Base-by-base conservation (phyloP, 2,797 vertebrate species). In the Coracias cyanogaster region DNA sequence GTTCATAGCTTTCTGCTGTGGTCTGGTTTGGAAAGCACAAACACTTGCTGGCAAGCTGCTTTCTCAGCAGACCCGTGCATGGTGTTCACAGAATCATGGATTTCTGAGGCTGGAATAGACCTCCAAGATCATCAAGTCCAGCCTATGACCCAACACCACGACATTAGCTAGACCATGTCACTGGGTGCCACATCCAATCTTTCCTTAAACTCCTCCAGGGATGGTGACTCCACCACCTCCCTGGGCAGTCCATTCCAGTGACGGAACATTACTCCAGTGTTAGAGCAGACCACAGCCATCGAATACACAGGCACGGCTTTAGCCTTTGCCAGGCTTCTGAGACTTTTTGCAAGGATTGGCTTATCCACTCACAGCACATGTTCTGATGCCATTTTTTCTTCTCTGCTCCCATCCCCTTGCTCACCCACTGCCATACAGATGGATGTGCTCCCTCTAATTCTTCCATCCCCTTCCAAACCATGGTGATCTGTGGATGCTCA, bases 281-380 rank as follows among this genome's bases (percentile, higher is more conserved):
- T n/a, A n/a, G 4, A 77, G 82, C 52, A 31, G 58, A 0, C 33
- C 13, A 19, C 35, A 43, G 62, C 70, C 72, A 8, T 3, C 0
- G 0, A 45, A 73, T 60, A 29, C 4, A 4, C 9, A 61, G 80
- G 57, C 77, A 39, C 0, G 0, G 29, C 94, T 71, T 37, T 18
- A 31, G 41, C 33, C 76, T 83, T 67, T 69, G 33, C 37, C 66
- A 55, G 88, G 9, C 73, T 76, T 10, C 16, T 33, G 65, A 67
- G 76, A 58, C 28, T 35, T 64, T n/a, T 15, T 33, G 64, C 14
- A 43, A 41, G 22, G 37, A 2, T 72, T 69, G 52, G 4, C 37
- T 65, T 5, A 1, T 18, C 17, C 6, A 0, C 39, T 88, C 2
- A 0, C 52, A 82, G 45, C 73, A 69, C 17, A 0, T 3, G 24